Base-by-base conservation (phyloP, 1,140 invertebrate species). In the Drosophila simulans region DNA sequence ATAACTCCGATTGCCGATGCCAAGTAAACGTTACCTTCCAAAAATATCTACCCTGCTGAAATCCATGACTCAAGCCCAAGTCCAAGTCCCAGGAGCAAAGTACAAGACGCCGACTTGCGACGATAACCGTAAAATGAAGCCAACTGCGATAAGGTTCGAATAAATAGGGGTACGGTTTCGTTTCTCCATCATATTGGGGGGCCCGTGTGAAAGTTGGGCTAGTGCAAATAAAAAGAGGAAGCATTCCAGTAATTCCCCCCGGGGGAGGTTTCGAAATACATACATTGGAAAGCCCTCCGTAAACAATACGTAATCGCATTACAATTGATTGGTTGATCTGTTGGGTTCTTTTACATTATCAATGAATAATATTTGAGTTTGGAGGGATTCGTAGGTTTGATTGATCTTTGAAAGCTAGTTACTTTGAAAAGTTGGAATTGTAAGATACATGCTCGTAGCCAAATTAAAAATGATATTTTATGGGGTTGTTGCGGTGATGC, bases 121-220 rank as follows among this genome's bases (percentile, higher is more conserved):
- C n/a, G 63, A 65, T 48, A 66, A 31, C 13, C 22, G 4, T 3
- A n/a, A 45, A 34, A 15, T 22, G 45, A 12, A 42, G 27, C 27
- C 40, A 2, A 27, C 25, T 11, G 25, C 46, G 46, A 52, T 52
- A 51, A 51, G 34, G 45, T 1, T 52, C 11, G 17, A 8, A 20
- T 1, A 5, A 8, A 43, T 12, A 12, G 37, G 35, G 56, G 43
- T 40, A 48, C 22, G 59, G 31, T 68, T 53, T 34, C 45, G 42
- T 59, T 43, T 22, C 20, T 3, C 20, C 20, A 2, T 22, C 20
- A 22, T 27, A 27, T 27, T 5, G 0, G 25, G 25, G 25, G 5
- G 25, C 8, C 31, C 71, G 69, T 75, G 71, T 52, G 71, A 75
- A 75, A 74, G 39, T 75, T n/a, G 0, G 17, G 17, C 37, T 20